A percentile compares a stretch with the other conserved stretches of the same genome.
Conservation (phyloP, 2,888 invertebrate species). For the Cheilosia impressa region DNA sequence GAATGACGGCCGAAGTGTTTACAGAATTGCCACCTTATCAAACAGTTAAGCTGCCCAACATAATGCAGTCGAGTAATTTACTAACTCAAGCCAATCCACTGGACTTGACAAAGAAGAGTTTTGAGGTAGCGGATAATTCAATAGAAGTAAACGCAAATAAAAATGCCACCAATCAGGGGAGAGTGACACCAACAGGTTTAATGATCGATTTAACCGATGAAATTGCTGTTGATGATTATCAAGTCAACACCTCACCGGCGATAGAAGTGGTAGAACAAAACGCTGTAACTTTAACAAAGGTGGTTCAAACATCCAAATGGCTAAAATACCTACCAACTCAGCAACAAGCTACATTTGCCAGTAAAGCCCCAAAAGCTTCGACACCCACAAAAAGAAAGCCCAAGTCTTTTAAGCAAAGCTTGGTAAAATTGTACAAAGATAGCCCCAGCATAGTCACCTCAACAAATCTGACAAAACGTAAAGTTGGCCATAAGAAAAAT, state of each 20-base stretch:
- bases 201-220: constrained; percentile 46
- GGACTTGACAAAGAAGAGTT: constrained; percentile 40
- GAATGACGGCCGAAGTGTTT: constrained; percentile 52
- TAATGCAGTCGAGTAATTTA: background rate
- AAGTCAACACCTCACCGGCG: background rate
- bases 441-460: background rate
- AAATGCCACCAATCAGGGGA: background rate
- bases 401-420: constrained; percentile 26
- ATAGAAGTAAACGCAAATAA: background rate
- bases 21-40: constrained; percentile 62
- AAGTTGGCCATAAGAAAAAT: background rate
- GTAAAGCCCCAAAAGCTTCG: background rate
- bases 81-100: constrained; percentile 44
- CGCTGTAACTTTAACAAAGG: background rate
- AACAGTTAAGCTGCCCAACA: background rate
- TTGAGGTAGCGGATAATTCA: background rate
- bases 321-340: constrained; percentile 31
- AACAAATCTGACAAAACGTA: background rate
- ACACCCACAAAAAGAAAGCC: background rate
- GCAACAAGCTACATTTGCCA: background rate
- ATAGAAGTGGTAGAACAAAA: background rate
- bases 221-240: background rate
- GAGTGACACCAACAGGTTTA: background rate
- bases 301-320: constrained; percentile 42
- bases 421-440: constrained; percentile 31